Percentiles rank a stretch among this genome's conserved stretches.
phyloP scores from a whole-genome alignment of 1,140 invertebrate genomes.

The Asbolus verrucosus region DNA sequence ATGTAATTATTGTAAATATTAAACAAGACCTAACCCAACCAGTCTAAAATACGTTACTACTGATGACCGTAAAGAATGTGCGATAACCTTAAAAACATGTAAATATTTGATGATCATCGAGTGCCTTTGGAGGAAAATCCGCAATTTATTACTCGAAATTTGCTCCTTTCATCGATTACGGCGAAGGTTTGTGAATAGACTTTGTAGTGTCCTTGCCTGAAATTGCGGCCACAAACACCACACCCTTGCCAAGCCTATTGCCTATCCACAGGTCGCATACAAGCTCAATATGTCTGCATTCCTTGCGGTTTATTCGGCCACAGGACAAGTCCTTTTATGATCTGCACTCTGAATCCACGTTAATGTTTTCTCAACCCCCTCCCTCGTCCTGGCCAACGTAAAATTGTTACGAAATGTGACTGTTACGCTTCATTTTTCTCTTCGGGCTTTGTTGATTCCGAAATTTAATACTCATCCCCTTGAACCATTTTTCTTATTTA shows the following conservation, averaged over 20 bases:
- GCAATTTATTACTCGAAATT: conserved; percentile 10
- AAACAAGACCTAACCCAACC: conserved; percentile 33
- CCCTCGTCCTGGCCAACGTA: no score
- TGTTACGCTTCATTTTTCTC: no score
- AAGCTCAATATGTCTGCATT: conserved; percentile 29
- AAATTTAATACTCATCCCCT: no score
- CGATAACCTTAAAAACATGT: conserved; percentile 27
- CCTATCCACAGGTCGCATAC: conserved; percentile 24
- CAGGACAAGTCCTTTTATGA: not conserved
- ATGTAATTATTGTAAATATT: conserved; percentile 23
- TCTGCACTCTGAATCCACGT: not conserved
- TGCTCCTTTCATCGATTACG: conserved; percentile 24
- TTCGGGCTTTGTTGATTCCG: no score
- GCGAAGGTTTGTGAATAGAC: conserved; percentile 11
- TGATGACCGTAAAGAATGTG: conserved; percentile 24
- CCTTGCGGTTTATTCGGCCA: conserved; percentile 9
- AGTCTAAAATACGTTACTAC: conserved; percentile 31
- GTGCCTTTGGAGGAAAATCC: no score
- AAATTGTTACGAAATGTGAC: no score
- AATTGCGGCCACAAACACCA: conserved; percentile 35
- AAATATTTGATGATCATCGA: conserved; percentile 34
- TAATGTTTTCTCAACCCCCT: no score
- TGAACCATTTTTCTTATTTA: no score
- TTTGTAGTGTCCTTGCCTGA: conserved; percentile 29
- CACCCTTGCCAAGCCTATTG: conserved; percentile 36